Base-by-base conservation (phyloP, 2,113 vertebrate species). In the Gallinago paraguaiae region DNA sequence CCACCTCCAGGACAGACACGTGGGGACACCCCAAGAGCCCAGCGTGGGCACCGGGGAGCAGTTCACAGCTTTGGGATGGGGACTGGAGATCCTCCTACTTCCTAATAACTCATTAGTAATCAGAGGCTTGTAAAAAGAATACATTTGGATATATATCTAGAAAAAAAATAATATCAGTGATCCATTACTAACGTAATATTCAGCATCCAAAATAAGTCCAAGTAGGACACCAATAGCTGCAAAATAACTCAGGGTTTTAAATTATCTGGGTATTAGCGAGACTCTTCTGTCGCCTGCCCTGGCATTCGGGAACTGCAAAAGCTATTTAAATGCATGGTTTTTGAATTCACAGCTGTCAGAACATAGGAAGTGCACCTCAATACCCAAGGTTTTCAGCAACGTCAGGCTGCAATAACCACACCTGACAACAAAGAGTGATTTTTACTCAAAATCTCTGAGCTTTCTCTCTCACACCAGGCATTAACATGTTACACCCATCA, bases 271-370 rank as follows among this genome's bases (percentile, higher is more conserved):
- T 64, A 72, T 68, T 81, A 91, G 3, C 43, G 46, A 56, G 57
- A 43, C 41, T 46, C 28, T 76, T 89, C 74, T 39, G 54, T 56
- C 72, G 70, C 61, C 59, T 64, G 67, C 24, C 46, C 41, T 69
- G 35, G 53, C 37, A 91, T 69, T 76, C 86, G 87, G 70, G 86
- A 95, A 96, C 45, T 88, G 76, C 56, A 79, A 74, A 75, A 39
- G 37, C 37, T 39, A 39, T 39, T 39, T 39, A 39, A 39, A 39
- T 39, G 37, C 37, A 39, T 39, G 37, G 9, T 39, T 39, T 90
- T 78, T 94, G 89, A 96, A 87, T 84, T 91, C 87, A 78, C 76
- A 92, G 65, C 37, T 88, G 43, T 89, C 91, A 90, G 87, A 90
- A 82, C 24, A 37, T 6, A 84, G 2, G 2, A 75, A 91, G 23